phyloP scores from a whole-genome alignment of 2,113 vertebrate genomes.

The Poecile atricapillus region DNA sequence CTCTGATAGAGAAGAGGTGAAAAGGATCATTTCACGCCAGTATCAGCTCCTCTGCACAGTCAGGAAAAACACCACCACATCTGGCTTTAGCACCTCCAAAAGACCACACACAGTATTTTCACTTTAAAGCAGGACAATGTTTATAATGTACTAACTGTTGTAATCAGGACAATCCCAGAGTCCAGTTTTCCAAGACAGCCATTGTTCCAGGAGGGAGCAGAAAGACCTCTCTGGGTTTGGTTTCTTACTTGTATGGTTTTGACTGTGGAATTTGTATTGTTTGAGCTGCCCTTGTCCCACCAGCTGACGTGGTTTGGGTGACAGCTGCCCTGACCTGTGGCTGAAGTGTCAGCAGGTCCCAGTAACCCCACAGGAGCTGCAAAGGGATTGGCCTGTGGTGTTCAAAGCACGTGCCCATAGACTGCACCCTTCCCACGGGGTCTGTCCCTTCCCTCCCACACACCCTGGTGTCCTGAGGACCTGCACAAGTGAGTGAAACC shows the following conservation, averaged over 20 bases:
- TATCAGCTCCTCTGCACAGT: slow-evolving; percentile 25
- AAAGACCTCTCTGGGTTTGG: slow-evolving; percentile 26
- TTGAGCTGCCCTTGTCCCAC: slow-evolving; percentile 5
- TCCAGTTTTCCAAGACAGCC: slow-evolving; percentile 2
- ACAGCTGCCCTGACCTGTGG: background rate
- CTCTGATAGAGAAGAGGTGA: slow-evolving; percentile 70
- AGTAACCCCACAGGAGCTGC: background rate
- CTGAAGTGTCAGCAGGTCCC: background rate
- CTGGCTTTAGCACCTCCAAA: slow-evolving; percentile 49
- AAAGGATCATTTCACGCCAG: slow-evolving; percentile 17
- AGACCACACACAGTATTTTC: slow-evolving; percentile 65
- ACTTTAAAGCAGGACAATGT: slow-evolving; percentile 64
- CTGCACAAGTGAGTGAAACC: background rate
- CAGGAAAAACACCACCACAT: background rate
- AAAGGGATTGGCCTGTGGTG: background rate
- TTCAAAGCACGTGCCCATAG: background rate
- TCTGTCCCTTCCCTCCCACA: background rate
- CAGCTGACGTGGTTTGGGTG: background rate
- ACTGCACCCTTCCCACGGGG: background rate
- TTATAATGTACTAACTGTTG: slow-evolving; percentile 43
- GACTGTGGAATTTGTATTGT: slow-evolving; percentile 25
- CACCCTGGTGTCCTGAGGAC: background rate
- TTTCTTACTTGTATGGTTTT: slow-evolving; percentile 39
- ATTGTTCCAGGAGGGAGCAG: slow-evolving; percentile 24
- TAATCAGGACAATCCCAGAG: slow-evolving; percentile 54